Percentiles rank a stretch among this genome's conserved stretches.
These are phyloP conservation scores for Zygaena filipendulae DNA, from an alignment of 2,888 invertebrate genomes.

Conservation along the genomic window DNA sequence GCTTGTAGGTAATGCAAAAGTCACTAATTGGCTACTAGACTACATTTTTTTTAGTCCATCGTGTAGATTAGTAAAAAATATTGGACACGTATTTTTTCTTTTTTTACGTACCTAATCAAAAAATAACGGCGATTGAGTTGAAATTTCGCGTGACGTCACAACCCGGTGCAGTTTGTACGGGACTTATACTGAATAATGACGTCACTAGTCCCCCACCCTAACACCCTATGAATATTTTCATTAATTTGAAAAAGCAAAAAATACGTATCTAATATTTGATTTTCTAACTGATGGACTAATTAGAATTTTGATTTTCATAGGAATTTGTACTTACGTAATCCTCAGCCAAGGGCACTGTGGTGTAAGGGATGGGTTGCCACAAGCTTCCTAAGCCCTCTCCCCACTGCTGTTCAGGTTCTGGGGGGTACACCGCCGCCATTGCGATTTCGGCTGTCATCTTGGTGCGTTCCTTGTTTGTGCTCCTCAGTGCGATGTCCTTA, in stretches of 20 bases:
- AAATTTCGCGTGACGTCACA: too few species aligned
- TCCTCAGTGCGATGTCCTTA: conserved; percentile 39
- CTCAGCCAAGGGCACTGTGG: conserved; percentile 36
- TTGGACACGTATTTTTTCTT: too few species aligned
- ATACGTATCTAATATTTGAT: too few species aligned
- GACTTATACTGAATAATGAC: too few species aligned
- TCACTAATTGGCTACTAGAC: neutral
- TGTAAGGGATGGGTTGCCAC: conserved; percentile 56
- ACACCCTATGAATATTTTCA: too few species aligned
- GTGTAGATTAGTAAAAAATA: too few species aligned
- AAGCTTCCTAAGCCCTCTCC: conserved; percentile 42
- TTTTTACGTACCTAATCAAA: too few species aligned
- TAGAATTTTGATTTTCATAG: neutral
- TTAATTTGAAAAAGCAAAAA: too few species aligned
- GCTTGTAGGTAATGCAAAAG: neutral
- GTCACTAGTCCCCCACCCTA: too few species aligned
- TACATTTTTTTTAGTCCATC: neutral
- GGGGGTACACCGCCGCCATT: conserved; percentile 49
- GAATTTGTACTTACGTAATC: conserved; percentile 44
- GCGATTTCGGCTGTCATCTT: conserved; percentile 53
- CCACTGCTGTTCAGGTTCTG: conserved; percentile 49
- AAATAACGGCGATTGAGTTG: too few species aligned
- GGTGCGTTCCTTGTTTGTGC: conserved; percentile 54
- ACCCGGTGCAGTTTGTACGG: too few species aligned
- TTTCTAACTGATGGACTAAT: too few species aligned